Base-by-base conservation (phyloP, 2,888 invertebrate species). In the Carabus problematicus region DNA sequence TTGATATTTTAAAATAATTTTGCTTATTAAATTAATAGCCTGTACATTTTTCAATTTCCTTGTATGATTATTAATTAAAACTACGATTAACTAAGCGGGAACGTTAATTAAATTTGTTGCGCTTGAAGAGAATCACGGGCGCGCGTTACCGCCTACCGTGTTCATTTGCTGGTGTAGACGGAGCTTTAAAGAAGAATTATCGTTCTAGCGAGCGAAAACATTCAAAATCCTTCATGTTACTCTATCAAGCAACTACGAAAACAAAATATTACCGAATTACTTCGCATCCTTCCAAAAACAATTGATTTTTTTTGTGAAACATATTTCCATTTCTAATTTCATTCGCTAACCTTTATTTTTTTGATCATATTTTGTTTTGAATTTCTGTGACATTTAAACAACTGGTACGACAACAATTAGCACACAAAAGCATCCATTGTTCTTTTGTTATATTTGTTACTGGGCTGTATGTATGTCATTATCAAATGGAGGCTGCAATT, bases 401-500 rank as follows among this genome's bases (percentile, higher is more conserved):
- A 56, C 14, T 39, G 56, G 47, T 66, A 40, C 58, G 43, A 56
- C 45, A 66, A 54, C 59, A 66, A 66, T 66, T 66, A 59, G 40
- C 58, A 66, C 39, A 59, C 66, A 66, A 66, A 66, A 66, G 59
- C 59, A 29, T 40, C 12, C 66, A 66, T 66, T 66, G 66, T 66
- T 66, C 66, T 66, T 66, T 66, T 66, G 66, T 66, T 47, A 56
- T 54, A 45, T 56, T 64, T 55, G 47, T 56, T 56, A 41, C 40
- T 42, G 19, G 12, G 56, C 56, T 43, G 47, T 47, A 54, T 54
- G 49, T 66, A 40, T 64, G 59, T 66, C 56, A 66, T 66, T 59
- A 58, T 66, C 59, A 47, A 49, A 64, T 66, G 58, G n/a, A 66
- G 58, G 60, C 60, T 60, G 49, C 67, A 67, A 67, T 67, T 67